Evolutionary conservation across 2,113 vertebrate species (phyloP), one percentile per base, ranked within the genome.

Genomic region (Odontophorus gujanensis): DNA sequence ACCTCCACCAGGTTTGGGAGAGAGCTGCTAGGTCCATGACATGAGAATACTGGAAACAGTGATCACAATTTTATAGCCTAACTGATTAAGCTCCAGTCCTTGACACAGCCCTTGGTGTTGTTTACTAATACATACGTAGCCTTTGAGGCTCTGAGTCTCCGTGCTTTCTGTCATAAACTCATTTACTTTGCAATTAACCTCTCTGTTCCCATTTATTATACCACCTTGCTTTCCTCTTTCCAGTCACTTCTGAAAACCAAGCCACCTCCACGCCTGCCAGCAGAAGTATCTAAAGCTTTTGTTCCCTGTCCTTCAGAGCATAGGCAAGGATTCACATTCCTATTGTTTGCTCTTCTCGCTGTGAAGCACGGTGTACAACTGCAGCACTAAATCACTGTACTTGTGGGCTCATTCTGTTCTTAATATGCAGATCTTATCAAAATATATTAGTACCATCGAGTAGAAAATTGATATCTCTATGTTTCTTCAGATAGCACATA

Each of bases 371-470:
- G 48, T 7, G 21, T 66, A 89, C 53, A 58, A 65, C 2, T 80
- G 71, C 22, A 12, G 53, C 24, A 69, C 59, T 92, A 92, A 96
- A 92, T 93, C 84, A 81, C 42, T 24, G 16, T 66, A 86, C 77
- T 87, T 81, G 74, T 81, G 36, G 30, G 45, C 40, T 89, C 28
- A 28, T 69, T 95, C 63, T 57, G 62, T 66, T 80, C 78, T 85
- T 76, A 92, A 93, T 87, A 96, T 93, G 89, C 58, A 96, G 89
- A 95, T 89, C 81, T 92, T 95, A 95, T 94, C 84, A 93, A 95
- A 90, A 93, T 87, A 55, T 87, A 93, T 87, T 90, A 91, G 84
- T 36, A 87, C 20, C 40, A 85, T 72, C 71, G 77, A 93, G 67
- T 9, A 87, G 58, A 76, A 96, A 94, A 96, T 73, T 89, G 89